Percentiles rank a stretch among this genome's conserved stretches.
phyloP scores from a whole-genome alignment of 1,140 invertebrate species.

The Platyscapa corneri region DNA sequence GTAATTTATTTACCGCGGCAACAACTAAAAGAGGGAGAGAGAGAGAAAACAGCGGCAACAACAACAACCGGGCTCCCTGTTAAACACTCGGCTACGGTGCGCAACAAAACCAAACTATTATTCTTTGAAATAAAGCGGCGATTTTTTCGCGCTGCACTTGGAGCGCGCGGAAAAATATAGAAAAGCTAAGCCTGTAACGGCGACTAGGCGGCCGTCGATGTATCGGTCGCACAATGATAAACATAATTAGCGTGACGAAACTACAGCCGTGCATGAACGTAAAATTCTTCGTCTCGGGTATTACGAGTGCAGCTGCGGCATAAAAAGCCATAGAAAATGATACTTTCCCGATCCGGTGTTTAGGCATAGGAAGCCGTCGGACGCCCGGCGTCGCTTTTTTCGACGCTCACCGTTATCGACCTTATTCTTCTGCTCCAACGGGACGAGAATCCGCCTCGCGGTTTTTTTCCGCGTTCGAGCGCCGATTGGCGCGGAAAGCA shows the following conservation, averaged over 20 bases:
- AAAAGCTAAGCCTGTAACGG: too few relatives aligned
- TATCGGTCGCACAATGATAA: background rate
- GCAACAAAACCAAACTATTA: too few relatives aligned
- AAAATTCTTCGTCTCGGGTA: background rate
- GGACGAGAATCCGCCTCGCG: background rate
- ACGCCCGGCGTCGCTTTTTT: background rate
- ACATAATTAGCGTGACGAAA: background rate
- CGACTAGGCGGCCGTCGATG: background rate
- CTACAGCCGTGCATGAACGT: background rate
- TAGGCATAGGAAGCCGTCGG: background rate
- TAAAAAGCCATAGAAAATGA: background rate
- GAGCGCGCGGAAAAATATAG: background rate
- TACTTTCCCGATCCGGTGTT: background rate
- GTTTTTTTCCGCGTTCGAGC: background rate
- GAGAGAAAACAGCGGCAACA: too few relatives aligned
- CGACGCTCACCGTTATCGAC: background rate
- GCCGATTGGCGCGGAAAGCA: background rate
- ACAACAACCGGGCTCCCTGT: too few relatives aligned
- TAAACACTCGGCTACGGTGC: too few relatives aligned
- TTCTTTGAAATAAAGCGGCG: too few relatives aligned
- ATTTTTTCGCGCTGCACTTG: too few relatives aligned
- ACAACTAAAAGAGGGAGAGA: too few relatives aligned
- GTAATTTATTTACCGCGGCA: too few relatives aligned
- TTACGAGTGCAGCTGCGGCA: background rate
- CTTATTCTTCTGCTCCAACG: background rate